Base-by-base conservation (phyloP, 1,140 invertebrate species). In the Drosophila nebulosa region DNA sequence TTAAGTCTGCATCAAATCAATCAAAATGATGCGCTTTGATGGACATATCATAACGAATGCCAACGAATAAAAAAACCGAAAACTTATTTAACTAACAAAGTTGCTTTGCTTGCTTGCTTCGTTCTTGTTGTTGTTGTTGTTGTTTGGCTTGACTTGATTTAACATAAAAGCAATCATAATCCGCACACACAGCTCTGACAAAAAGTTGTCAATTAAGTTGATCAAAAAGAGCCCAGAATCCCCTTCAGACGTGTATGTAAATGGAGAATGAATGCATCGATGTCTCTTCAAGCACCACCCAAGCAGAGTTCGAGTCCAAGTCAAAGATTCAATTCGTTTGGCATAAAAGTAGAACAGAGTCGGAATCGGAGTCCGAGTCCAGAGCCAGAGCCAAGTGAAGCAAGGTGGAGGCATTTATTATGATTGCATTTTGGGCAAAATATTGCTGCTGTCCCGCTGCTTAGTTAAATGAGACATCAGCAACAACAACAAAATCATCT, bases 101-200 rank as follows among this genome's bases (percentile, higher is more conserved):
- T 64, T 63, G 30, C n/a, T 26, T 18, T n/a, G 7, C 1, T 10
- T 12, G 10, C 5, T n/a, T n/a, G n/a, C n/a, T n/a, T n/a, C 32
- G 16, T 22, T 18, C 7, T 4, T 27, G 26, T 18, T 55, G 52
- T n/a, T 16, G 24, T 52, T 52, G 21, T 52, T 52, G 12, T 24
- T 52, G 3, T 52, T 12, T 52, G 30, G 27, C 21, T 18, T 16
- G n/a, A n/a, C n/a, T n/a, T n/a, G n/a, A n/a, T 74, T 86, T 86
- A 81, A 69, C 81, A 88, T 86, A 86, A 86, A 86, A 71, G 74
- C 81, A 86, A 86, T 86, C 81, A 86, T 86, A 86, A 86, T 86
- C 74, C 81, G 70, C 83, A 81, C 78, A 81, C 78, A 85, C 73
- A 86, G 67, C 79, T 69, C 83, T 86, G 81, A 86, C 81, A 86